Evolutionary conservation across 1,140 invertebrate genomes (phyloP).

Genomic region (Hyles vespertilio): DNA sequence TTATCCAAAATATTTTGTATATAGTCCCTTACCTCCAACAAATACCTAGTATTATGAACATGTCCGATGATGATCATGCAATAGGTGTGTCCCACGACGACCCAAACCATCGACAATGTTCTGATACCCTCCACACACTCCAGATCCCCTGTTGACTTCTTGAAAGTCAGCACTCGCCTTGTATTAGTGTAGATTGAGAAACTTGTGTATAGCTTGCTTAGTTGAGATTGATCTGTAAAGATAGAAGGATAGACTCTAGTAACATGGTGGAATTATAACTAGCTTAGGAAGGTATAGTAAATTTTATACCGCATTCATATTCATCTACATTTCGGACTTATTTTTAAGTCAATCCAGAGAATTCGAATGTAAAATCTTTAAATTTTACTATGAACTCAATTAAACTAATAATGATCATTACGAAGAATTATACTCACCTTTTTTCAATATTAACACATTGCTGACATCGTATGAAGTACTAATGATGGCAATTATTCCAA

Average conservation of each 20-base stretch:
- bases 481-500: constrained; percentile 20
- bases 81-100: constrained; percentile 78
- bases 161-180: constrained; percentile 34
- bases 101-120: constrained; percentile 80
- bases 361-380: too few relatives aligned
- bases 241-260: neutral
- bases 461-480: constrained; percentile 36
- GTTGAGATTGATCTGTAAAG: constrained; percentile 21
- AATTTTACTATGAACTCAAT: too few relatives aligned
- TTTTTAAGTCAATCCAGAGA: too few relatives aligned
- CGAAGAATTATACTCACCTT: constrained; percentile 21
- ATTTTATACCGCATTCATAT: too few relatives aligned
- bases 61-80: constrained; percentile 34
- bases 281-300: too few relatives aligned
- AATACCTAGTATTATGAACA: constrained; percentile 44
- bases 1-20: neutral
- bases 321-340: too few relatives aligned
- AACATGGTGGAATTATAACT: too few relatives aligned
- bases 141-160: constrained; percentile 25
- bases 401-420: too few relatives aligned
- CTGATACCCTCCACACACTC: constrained; percentile 75
- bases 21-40: constrained; percentile 22
- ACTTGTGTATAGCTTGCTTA: constrained; percentile 18
- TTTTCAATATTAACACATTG: constrained; percentile 19
- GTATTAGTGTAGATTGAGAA: constrained; percentile 52